phyloP scores from a whole-genome alignment of 2,888 invertebrate genomes.

The Eucriotettix oculatus region DNA sequence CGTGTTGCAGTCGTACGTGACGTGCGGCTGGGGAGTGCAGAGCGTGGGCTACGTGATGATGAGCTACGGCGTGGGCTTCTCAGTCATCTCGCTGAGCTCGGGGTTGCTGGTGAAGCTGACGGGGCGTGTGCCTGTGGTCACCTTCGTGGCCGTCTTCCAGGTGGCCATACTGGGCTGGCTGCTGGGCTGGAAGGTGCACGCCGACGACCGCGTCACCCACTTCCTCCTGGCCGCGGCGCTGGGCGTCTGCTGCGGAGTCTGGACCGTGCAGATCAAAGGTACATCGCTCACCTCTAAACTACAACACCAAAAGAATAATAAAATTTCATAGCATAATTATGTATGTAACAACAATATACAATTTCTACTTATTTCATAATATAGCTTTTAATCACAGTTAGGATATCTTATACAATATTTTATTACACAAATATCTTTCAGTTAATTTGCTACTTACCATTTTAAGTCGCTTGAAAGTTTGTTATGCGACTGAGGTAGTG shows the following conservation, averaged over 20 bases:
- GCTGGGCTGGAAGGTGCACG: slow-evolving; percentile 53
- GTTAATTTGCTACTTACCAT: too few relatives aligned
- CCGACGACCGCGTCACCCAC: slow-evolving; percentile 49
- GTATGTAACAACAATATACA: too few relatives aligned
- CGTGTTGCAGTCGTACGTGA: slow-evolving; percentile 52
- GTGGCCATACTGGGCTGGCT: slow-evolving; percentile 48
- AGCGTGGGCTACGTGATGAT: slow-evolving; percentile 91
- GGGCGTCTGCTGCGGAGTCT: slow-evolving; percentile 80
- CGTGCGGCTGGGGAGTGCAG: slow-evolving; percentile 74
- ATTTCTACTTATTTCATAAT: too few relatives aligned
- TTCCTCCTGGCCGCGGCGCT: slow-evolving; percentile 67
- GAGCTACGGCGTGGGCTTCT: slow-evolving; percentile 77
- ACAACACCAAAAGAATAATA: too few relatives aligned
- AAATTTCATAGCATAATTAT: too few relatives aligned
- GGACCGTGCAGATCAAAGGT: slow-evolving; percentile 89
- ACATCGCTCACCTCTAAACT: slow-evolving; percentile 2
- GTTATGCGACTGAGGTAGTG: too few relatives aligned
- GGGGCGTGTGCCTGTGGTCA: slow-evolving; percentile 64
- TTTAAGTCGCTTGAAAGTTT: too few relatives aligned
- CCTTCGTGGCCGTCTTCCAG: slow-evolving; percentile 55
- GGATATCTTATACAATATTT: too few relatives aligned
- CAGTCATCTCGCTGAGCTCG: slow-evolving; percentile 65
- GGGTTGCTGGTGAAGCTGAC: slow-evolving; percentile 64
- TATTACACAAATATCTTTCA: too few relatives aligned
- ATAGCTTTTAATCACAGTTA: too few relatives aligned